Conservation (phyloP, 2,797 vertebrate genomes). For the Tenualosa thibaudeaui region DNA sequence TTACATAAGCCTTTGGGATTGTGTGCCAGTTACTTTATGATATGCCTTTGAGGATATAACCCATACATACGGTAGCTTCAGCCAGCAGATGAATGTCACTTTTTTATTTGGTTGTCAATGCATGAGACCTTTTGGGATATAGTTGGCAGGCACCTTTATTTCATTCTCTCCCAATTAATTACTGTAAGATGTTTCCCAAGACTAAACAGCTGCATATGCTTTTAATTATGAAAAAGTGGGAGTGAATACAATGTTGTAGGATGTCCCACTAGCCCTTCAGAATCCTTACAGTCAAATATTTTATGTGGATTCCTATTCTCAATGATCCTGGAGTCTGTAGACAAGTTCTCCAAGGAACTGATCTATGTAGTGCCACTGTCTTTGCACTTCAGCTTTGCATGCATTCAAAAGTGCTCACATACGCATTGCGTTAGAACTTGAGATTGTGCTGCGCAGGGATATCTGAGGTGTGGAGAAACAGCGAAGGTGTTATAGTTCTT, state of each 20-base stretch:
- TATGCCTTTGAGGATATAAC: background rate
- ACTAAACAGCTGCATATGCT: slow-evolving; percentile 46
- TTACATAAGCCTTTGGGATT: background rate
- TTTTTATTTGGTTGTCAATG: slow-evolving; percentile 46
- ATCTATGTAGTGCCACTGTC: background rate
- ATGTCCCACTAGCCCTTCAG: background rate
- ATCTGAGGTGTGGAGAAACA: background rate
- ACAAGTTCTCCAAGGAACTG: background rate
- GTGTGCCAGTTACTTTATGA: slow-evolving; percentile 6
- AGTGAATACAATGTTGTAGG: slow-evolving; percentile 26
- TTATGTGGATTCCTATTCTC: background rate
- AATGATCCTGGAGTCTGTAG: background rate
- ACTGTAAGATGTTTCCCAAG: slow-evolving; percentile 38
- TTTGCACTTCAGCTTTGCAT: background rate
- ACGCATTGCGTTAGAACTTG: slow-evolving; percentile 1
- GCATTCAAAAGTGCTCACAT: background rate
- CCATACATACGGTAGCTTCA: background rate
- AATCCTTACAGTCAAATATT: background rate
- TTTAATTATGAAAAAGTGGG: slow-evolving; percentile 35
- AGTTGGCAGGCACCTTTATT: slow-evolving; percentile 44
- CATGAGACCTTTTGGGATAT: slow-evolving; percentile 45
- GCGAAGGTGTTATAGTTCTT: slow-evolving; percentile 4
- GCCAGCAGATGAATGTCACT: slow-evolving; percentile 43
- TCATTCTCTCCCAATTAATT: slow-evolving; percentile 48
- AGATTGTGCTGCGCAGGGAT: background rate